phyloP scores from a whole-genome alignment of 2,797 vertebrate genomes.

The Artibeus jamaicensis region DNA sequence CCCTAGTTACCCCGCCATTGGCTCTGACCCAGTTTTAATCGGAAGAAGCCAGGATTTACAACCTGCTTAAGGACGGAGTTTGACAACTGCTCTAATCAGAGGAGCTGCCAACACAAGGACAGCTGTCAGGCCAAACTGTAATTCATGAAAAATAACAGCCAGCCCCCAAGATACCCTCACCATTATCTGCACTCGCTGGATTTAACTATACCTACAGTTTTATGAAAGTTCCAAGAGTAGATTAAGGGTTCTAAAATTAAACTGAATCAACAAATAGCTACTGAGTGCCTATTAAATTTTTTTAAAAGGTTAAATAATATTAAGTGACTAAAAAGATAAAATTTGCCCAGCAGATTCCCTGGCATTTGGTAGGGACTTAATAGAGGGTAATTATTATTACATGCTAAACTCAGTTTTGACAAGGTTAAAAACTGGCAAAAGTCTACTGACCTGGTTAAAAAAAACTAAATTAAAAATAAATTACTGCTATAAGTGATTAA shows the following conservation, averaged over 20 bases:
- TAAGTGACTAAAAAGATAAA: conserved; percentile 49
- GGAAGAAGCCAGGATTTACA: conserved; percentile 85
- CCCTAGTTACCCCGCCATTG: conserved; percentile 82
- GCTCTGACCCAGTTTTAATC: conserved; percentile 79
- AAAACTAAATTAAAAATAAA: conserved; percentile 53
- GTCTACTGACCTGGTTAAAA: not conserved
- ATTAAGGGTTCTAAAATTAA: conserved; percentile 46
- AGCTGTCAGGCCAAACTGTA: conserved; percentile 81
- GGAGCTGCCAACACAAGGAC: conserved; percentile 86
- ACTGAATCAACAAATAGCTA: conserved; percentile 43
- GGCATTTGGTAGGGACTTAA: conserved; percentile 36
- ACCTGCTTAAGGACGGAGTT: conserved; percentile 79
- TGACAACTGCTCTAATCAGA: conserved; percentile 84
- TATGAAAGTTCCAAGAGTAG: conserved; percentile 47
- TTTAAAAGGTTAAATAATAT: conserved; percentile 28
- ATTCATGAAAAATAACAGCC: conserved; percentile 82
- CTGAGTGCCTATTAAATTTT: not conserved
- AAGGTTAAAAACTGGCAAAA: conserved; percentile 40
- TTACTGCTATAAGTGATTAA: conserved; percentile 9
- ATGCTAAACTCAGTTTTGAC: not conserved
- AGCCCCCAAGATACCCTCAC: conserved; percentile 72
- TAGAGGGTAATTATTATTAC: conserved; percentile 26
- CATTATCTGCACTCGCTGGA: conserved; percentile 41
- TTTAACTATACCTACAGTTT: conserved; percentile 72
- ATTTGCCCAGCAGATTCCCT: not conserved